A percentile compares a stretch with the other conserved stretches of the same genome.
Evolutionary conservation across 2,797 vertebrate species (phyloP).

Genomic region (Scolopax bukidnonensis): DNA sequence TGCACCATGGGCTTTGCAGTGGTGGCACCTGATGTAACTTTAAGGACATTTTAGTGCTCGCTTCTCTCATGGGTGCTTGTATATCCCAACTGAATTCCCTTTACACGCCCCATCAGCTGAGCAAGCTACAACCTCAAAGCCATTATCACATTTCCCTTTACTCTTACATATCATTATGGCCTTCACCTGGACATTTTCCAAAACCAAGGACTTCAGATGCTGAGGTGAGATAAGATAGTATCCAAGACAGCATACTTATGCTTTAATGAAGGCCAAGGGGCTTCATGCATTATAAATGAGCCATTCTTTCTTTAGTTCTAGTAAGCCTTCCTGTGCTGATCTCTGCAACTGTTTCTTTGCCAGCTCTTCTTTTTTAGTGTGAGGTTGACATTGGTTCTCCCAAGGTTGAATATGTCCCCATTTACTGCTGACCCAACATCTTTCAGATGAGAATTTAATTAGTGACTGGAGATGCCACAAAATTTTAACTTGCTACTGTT

Average conservation of each 20-base stretch:
- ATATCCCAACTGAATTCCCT: background rate
- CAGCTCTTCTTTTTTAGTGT: background rate
- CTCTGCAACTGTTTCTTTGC: background rate
- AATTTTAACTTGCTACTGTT: background rate
- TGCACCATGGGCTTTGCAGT: background rate
- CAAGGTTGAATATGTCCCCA: background rate
- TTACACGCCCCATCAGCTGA: accelerated
- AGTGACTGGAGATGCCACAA: accelerated
- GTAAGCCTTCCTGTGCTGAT: background rate
- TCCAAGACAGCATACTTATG: background rate
- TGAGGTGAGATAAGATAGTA: background rate
- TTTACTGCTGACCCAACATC: background rate
- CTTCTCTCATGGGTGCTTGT: background rate
- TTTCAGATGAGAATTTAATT: background rate
- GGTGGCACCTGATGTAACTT: background rate
- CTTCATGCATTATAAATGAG: slow-evolving; percentile 26
- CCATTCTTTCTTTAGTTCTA: background rate
- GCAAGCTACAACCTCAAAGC: background rate
- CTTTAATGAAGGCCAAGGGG: slow-evolving; percentile 20
- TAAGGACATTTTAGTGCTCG: background rate
- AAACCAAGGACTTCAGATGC: background rate
- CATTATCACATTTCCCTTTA: background rate
- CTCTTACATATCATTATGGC: background rate
- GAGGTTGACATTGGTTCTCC: background rate
- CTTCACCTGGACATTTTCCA: background rate